Percentiles rank a stretch among this genome's conserved stretches.
phyloP scores from a whole-genome alignment of 2,888 invertebrate genomes.

The Morinoia aosen region DNA sequence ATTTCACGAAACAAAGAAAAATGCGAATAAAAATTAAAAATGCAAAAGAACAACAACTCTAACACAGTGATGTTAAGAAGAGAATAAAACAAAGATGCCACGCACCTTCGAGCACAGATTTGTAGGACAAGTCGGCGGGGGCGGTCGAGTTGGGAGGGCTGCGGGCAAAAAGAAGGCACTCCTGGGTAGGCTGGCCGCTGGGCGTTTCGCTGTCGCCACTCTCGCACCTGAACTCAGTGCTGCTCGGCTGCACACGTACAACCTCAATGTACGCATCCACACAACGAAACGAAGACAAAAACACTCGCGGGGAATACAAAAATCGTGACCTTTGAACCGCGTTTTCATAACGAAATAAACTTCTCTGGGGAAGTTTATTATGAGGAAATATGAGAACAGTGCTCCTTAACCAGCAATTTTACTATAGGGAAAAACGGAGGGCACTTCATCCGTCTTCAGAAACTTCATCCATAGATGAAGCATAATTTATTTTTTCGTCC shows the following conservation, averaged over 20 bases:
- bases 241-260: slow-evolving; percentile 1
- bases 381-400: no score
- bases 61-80: background rate
- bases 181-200: background rate
- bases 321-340: background rate
- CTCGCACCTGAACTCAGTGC: background rate
- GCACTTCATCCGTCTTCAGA: no score
- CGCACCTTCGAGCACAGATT: background rate
- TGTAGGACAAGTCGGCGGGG: background rate
- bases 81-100: background rate
- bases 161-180: slow-evolving; percentile 27
- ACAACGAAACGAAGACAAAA: background rate
- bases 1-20: background rate
- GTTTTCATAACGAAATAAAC: no score
- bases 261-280: background rate
- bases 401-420: no score
- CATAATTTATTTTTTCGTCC: no score
- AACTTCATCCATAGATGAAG: no score
- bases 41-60: background rate
- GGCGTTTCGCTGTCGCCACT: background rate
- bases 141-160: slow-evolving; percentile 6
- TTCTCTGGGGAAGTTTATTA: no score
- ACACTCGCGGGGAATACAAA: background rate
- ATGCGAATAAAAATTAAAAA: background rate
- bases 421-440: no score